phyloP scores from a whole-genome alignment of 2,888 invertebrate genomes.

The Smittia sp. region DNA sequence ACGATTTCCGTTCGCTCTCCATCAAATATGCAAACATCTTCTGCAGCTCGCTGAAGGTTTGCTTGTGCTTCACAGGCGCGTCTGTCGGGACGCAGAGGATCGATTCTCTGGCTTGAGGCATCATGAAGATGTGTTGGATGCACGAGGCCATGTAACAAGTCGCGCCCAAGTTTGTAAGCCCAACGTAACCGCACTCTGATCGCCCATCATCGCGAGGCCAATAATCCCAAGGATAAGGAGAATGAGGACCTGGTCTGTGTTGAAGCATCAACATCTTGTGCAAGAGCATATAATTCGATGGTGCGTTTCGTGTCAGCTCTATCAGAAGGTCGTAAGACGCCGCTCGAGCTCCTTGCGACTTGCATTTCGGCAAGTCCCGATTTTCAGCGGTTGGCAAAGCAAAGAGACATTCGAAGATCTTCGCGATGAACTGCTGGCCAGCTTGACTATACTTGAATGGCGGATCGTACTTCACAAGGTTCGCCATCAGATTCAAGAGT shows the following conservation, averaged over 20 bases:
- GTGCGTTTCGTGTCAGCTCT: constrained; percentile 79
- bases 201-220: constrained; percentile 96
- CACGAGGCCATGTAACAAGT: constrained; percentile 98
- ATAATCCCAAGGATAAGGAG: constrained; percentile 93
- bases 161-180: constrained; percentile 90
- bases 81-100: constrained; percentile 75
- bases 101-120: constrained; percentile 86
- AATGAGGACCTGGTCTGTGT: constrained; percentile 78
- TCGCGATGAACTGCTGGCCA: constrained; percentile 59
- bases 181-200: constrained; percentile 91
- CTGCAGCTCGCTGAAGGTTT: constrained; percentile 82
- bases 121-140: constrained; percentile 96
- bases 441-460: constrained; percentile 78
- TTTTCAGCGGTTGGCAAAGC: constrained; percentile 83
- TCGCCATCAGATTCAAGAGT: constrained; percentile 79
- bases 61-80: constrained; percentile 72
- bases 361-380: constrained; percentile 88
- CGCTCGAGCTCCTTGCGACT: constrained; percentile 82
- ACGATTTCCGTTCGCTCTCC: constrained; percentile 83
- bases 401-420: constrained; percentile 84
- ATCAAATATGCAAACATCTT: constrained; percentile 92
- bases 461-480: constrained; percentile 83
- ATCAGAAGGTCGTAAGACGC: constrained; percentile 89
- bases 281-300: constrained; percentile 80
- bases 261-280: constrained; percentile 81